Percentiles rank a stretch among this genome's conserved stretches.
phyloP scores from a whole-genome alignment of 1,140 invertebrate genomes.

The Polypedilum pembai region DNA sequence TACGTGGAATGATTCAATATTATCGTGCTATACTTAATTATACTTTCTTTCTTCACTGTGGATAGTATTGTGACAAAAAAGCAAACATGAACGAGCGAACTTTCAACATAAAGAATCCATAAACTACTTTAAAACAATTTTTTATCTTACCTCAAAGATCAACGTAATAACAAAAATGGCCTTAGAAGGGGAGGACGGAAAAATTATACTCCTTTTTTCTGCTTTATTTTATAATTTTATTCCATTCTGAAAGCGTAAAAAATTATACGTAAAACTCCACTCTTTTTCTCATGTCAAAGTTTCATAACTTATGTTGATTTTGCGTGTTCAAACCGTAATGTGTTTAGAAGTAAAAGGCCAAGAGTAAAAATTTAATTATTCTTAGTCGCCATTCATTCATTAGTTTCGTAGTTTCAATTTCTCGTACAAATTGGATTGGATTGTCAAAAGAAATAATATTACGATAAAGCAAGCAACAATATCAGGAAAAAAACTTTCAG shows the following conservation, averaged over 20 bases:
- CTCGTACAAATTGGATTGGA: background rate
- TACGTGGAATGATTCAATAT: background rate
- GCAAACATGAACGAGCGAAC: background rate
- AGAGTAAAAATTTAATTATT: constrained; percentile 7
- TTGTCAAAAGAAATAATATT: background rate
- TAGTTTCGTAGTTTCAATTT: background rate
- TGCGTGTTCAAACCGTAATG: background rate
- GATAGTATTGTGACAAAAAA: background rate
- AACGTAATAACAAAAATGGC: background rate
- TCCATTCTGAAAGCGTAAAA: background rate
- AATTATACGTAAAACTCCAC: background rate
- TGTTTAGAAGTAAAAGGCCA: background rate
- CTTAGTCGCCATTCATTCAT: background rate
- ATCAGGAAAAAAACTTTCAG: background rate
- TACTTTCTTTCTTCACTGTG: background rate
- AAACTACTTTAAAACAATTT: background rate
- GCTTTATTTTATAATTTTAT: background rate
- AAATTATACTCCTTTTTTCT: background rate
- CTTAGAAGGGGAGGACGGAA: background rate
- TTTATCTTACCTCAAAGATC: background rate
- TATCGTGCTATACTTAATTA: background rate
- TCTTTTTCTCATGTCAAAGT: background rate
- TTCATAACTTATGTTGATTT: constrained; percentile 14
- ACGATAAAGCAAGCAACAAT: background rate
- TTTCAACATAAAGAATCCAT: background rate